Evolutionary conservation across 2,797 vertebrate genomes (phyloP).

Genomic region (Macrochelys suwanniensis): DNA sequence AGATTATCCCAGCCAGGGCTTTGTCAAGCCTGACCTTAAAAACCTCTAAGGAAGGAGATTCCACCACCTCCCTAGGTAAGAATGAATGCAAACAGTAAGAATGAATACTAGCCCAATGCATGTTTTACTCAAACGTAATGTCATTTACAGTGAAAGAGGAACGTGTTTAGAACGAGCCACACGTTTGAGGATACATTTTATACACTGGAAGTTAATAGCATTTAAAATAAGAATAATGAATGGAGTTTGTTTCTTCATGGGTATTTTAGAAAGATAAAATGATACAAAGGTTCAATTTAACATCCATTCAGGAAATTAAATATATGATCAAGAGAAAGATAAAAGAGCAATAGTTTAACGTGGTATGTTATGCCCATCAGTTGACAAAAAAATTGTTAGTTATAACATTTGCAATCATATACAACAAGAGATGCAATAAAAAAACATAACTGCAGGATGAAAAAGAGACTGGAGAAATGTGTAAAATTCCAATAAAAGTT

Average conservation of each 20-base stretch:
- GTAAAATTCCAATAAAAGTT: not conserved
- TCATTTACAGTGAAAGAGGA: not conserved
- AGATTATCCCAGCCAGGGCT: no score
- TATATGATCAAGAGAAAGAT: not conserved
- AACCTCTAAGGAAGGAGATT: no score
- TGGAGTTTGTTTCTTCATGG: not conserved
- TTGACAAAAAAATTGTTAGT: not conserved
- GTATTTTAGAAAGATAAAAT: not conserved
- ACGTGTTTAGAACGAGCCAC: not conserved
- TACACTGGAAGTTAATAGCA: not conserved
- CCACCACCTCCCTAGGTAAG: no score
- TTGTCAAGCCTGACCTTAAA: no score
- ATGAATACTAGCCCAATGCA: accelerated
- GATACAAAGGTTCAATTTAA: not conserved
- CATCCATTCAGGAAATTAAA: not conserved
- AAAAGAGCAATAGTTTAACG: not conserved
- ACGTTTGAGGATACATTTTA: not conserved
- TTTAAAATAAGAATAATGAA: not conserved
- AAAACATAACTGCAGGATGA: not conserved
- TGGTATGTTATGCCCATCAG: not conserved
- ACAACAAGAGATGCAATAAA: not conserved
- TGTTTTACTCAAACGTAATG: not conserved
- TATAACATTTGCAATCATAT: not conserved
- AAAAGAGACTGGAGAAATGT: not conserved
- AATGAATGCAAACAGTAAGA: not conserved